Evolutionary conservation across 37 sponge, comb jelly and placozoan genomes (phyloP), one percentile per base, ranked within the genome.

Genomic region (Ephydatia muelleri): DNA sequence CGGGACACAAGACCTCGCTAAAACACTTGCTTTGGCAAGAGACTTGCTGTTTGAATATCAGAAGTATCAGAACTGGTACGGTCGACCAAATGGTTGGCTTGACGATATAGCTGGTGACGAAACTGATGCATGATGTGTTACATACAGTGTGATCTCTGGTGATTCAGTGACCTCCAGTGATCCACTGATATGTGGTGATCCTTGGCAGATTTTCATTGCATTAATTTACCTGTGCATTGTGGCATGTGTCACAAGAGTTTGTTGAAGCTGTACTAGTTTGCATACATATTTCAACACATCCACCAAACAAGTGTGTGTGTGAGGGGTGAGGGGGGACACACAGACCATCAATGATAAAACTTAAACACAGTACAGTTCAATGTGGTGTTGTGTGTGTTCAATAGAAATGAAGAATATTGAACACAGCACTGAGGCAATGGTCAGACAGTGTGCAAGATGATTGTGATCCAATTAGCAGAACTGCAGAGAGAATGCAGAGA

Each of bases 11-110:
- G 27, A 87, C 38, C 67, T 93, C 38, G 65, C 80, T 1, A 38
- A 14, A 2, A 87, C 92, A 8, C 82, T 93, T 25, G 0, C 37
- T 47, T 38, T 90, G 23, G 91, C 94, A 8, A 33, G 67, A 19
- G 26, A 80, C 13, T 78, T 93, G 0, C 66, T 77, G 30, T 27
- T 12, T 34, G 66, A 33, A 6, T 93, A 93, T 85, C 43, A 69
- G n/a, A 27, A 65, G 11, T 93, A 90, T 34, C 91, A 90, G 43
- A 21, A n/a, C 34, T 25, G 43, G 69, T 81, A 34, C 13, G 89
- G 67, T 65, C 69, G 79, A 25, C 70, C 82, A 4, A 5, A 11
- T 14, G 1, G 14, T 57, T 57, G 57, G 57, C 57, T 57, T 57
- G 57, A 57, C 19, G 16, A 11, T 11, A 57, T 14, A 13, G 57